Conservation (phyloP, 2,888 invertebrate genomes). For the Drosophila rellima region DNA sequence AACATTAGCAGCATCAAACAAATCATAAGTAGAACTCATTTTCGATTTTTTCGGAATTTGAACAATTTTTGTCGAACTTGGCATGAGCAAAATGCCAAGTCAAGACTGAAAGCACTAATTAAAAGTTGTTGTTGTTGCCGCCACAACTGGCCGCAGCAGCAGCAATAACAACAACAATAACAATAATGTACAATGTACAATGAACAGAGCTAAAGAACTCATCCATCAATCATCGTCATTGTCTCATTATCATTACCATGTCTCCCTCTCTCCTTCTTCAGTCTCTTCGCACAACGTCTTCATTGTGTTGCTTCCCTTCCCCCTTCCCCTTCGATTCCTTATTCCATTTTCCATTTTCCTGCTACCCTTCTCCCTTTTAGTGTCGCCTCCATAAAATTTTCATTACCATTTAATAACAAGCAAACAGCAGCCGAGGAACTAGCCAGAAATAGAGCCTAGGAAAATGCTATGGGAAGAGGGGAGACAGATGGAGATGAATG, state of each 20-base stretch:
- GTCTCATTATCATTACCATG: conserved; percentile 72
- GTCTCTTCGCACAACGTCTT: conserved; percentile 1
- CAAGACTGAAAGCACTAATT: conserved; percentile 40
- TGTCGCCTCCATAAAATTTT: conserved; percentile 69
- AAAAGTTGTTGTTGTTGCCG: conserved; percentile 40
- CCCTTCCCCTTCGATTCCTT: not conserved
- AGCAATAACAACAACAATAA: conserved; percentile 8
- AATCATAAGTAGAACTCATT: not conserved
- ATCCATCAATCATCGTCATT: conserved; percentile 67
- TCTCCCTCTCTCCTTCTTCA: not conserved
- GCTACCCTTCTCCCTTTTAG: not conserved
- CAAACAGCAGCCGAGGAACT: conserved; percentile 31
- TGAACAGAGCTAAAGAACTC: conserved; percentile 46
- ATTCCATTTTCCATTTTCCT: no score
- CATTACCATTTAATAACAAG: conserved; percentile 72
- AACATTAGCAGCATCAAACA: not conserved
- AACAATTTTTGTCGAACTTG: conserved; percentile 18
- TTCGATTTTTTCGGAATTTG: conserved; percentile 5
- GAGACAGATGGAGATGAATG: not conserved
- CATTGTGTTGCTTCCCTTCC: not conserved
- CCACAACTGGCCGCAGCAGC: conserved; percentile 5
- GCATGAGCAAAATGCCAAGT: conserved; percentile 40
- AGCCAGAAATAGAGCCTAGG: conserved; percentile 4
- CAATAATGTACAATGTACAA: conserved; percentile 11
- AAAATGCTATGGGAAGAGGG: not conserved